A percentile compares a stretch with the other conserved stretches of the same genome.
Conservation (phyloP, 2,113 vertebrate species). For the Puffinus mauretanicus region DNA sequence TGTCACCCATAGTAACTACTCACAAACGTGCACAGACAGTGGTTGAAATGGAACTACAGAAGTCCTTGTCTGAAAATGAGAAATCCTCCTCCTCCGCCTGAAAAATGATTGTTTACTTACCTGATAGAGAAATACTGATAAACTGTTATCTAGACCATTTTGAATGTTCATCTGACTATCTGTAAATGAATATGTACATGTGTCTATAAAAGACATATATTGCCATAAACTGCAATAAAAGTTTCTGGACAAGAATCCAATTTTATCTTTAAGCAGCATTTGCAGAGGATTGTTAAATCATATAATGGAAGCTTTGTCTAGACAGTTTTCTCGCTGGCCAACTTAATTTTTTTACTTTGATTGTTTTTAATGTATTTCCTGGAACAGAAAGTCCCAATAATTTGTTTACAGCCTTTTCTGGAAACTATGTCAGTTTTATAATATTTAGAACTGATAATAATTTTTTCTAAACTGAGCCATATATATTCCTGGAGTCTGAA, state of each 20-base stretch:
- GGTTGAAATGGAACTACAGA: not conserved
- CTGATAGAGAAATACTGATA: not conserved
- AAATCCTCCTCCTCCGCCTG: not conserved
- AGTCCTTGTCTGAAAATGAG: not conserved
- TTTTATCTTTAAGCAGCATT: conserved; percentile 44
- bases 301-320: conserved; percentile 56
- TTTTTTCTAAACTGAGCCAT: not conserved
- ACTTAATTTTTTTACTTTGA: not conserved
- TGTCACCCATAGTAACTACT: not conserved
- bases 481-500: not conserved
- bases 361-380: conserved; percentile 46
- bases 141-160: not conserved
- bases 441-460: not conserved
- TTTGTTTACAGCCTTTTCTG: conserved; percentile 51
- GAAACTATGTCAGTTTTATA: not conserved
- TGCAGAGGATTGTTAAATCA: conserved; percentile 42
- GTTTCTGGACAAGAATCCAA: conserved; percentile 14
- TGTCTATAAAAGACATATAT: not conserved
- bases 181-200: not conserved
- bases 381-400: conserved; percentile 24
- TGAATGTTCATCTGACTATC: not conserved
- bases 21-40: not conserved
- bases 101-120: not conserved
- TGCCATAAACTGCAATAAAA: not conserved
- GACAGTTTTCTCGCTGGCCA: conserved; percentile 32